These are phyloP conservation scores for Thysanoteuthis rhombus DNA, from an alignment of 2,888 invertebrate genomes.

Conservation along the genomic window DNA sequence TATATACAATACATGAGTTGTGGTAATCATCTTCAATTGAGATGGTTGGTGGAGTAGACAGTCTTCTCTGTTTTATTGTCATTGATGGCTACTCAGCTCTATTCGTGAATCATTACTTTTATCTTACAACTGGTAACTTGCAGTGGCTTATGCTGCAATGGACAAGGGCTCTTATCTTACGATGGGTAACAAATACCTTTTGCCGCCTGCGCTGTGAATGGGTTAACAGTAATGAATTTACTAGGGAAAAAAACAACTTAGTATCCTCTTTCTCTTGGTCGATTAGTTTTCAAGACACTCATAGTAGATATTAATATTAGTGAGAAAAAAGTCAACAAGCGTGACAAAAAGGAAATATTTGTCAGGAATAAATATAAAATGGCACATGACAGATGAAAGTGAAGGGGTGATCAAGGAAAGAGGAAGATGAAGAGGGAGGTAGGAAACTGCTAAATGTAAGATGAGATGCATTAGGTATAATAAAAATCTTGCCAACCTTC, in stretches of 20 bases:
- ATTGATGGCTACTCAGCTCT: too few species aligned
- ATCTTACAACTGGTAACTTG: too few species aligned
- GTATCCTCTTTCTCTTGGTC: background rate
- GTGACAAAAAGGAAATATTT: background rate
- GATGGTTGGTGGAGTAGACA: too few species aligned
- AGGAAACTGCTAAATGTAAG: background rate
- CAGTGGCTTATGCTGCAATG: too few species aligned
- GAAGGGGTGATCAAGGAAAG: background rate
- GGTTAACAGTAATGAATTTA: background rate
- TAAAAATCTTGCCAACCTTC: background rate
- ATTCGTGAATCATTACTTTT: too few species aligned
- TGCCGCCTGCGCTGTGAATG: too few species aligned
- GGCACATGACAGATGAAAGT: background rate
- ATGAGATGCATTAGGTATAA: background rate
- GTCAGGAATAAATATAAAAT: background rate
- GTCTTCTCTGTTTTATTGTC: too few species aligned
- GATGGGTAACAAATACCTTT: too few species aligned
- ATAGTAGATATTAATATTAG: background rate
- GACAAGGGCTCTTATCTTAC: too few species aligned
- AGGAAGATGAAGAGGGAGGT: too few species aligned
- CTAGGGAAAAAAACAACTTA: background rate
- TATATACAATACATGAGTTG: too few species aligned
- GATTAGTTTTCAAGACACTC: background rate
- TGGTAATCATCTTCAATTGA: too few species aligned
- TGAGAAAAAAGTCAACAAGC: background rate